A percentile compares a stretch with the other conserved stretches of the same genome.
Evolutionary conservation across 2,888 invertebrate genomes (phyloP).

Genomic region (Heliothis peltigera): DNA sequence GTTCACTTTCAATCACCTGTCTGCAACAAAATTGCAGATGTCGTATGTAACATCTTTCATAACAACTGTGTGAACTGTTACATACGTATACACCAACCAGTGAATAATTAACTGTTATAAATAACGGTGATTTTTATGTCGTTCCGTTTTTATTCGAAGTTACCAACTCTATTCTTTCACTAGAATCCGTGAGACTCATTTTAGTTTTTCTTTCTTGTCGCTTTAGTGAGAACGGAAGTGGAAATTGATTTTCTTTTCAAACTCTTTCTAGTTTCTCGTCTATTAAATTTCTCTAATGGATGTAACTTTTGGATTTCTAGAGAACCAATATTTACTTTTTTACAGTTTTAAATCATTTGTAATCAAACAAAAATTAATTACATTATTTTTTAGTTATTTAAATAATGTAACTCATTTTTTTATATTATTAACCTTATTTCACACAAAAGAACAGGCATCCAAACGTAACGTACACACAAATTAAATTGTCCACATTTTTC

Average conservation of each 20-base stretch:
- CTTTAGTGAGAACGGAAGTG: conserved; percentile 39
- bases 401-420: no score
- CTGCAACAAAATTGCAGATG: conserved; percentile 41
- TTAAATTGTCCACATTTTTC: conserved; percentile 44
- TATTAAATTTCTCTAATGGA: conserved; percentile 46
- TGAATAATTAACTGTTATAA: conserved; percentile 36
- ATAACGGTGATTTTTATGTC: conserved; percentile 13
- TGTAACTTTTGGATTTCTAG: conserved; percentile 25
- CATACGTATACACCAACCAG: conserved; percentile 17
- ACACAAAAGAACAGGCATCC: conserved; percentile 14
- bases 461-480: conserved; percentile 20
- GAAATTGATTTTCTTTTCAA: conserved; percentile 50
- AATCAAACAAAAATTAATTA: background rate
- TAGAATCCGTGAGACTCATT: conserved; percentile 21
- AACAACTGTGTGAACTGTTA: conserved; percentile 41
- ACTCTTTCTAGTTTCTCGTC: conserved; percentile 44
- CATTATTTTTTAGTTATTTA: no score
- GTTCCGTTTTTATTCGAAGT: conserved; percentile 25
- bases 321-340: conserved; percentile 14
- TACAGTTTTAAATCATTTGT: background rate
- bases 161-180: conserved; percentile 22
- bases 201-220: conserved; percentile 27
- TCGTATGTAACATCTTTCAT: conserved; percentile 46
- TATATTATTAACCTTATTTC: conserved; percentile 1
- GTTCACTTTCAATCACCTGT: conserved; percentile 49